These are phyloP conservation scores for Petaurus breviceps DNA, from an alignment of 2,113 vertebrate species.

Conservation along the genomic window DNA sequence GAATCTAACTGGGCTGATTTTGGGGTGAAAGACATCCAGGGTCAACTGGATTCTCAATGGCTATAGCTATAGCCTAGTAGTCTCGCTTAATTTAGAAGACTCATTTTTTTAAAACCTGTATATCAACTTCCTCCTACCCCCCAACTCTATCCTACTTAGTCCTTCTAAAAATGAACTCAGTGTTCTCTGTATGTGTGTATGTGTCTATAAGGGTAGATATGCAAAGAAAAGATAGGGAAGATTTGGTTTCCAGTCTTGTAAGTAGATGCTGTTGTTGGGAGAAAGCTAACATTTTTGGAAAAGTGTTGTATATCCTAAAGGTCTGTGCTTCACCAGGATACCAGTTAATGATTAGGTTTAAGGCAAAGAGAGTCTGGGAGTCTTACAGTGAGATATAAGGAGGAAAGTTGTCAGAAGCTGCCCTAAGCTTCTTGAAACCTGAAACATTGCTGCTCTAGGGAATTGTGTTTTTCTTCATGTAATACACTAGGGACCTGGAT, in stretches of 20 bases:
- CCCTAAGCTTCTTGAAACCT: no score
- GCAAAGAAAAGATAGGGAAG: not conserved
- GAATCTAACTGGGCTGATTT: not conserved
- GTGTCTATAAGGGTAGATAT: not conserved
- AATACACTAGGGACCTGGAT: no score
- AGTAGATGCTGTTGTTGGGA: not conserved
- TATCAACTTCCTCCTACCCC: not conserved
- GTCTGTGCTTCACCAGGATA: not conserved
- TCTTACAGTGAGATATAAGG: not conserved
- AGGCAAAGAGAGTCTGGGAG: not conserved
- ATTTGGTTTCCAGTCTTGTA: not conserved
- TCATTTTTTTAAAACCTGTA: not conserved
- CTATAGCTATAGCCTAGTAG: not conserved
- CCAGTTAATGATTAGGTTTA: not conserved
- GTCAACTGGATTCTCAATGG: not conserved
- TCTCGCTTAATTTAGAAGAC: not conserved
- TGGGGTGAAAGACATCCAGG: not conserved
- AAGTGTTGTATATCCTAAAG: not conserved
- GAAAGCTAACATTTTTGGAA: not conserved
- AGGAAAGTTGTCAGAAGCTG: not conserved
- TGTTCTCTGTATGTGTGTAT: not conserved
- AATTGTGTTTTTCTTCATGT: no score
- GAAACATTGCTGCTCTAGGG: no score
- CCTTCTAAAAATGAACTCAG: not conserved
- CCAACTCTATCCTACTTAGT: not conserved